Conservation (phyloP, 2,888 invertebrate genomes). For the Brachynemurus nebulosus region DNA sequence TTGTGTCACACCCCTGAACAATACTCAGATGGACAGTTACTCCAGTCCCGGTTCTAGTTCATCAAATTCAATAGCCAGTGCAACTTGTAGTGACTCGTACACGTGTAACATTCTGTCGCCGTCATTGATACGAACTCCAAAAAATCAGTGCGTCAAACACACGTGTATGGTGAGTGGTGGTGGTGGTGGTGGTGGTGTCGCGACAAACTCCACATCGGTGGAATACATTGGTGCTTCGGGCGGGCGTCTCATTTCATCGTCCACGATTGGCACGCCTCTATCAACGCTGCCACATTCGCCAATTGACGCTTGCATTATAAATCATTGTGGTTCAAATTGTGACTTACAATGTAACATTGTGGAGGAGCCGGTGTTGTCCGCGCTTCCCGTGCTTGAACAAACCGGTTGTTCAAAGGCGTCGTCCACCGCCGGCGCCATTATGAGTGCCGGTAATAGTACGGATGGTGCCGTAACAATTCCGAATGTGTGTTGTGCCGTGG, state of each 20-base stretch:
- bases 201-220: no score
- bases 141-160: conserved; percentile 12
- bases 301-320: not conserved
- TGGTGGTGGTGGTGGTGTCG: not conserved
- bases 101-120: conserved; percentile 23
- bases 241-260: conserved; percentile 37
- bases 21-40: conserved; percentile 10
- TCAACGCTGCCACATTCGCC: no score
- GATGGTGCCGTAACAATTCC: not conserved
- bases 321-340: conserved; percentile 3
- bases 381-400: not conserved
- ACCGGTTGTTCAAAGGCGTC: not conserved
- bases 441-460: no score
- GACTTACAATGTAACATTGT: conserved; percentile 1
- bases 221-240: conserved; percentile 51
- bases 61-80: conserved; percentile 20
- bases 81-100: conserved; percentile 25
- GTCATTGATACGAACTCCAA: conserved; percentile 29
- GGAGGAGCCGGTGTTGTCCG: not conserved
- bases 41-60: conserved; percentile 22
- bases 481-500: conserved; percentile 6
- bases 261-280: conserved; percentile 18
- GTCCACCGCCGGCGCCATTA: not conserved
- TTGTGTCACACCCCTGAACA: conserved; percentile 28
- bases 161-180: conserved; percentile 1